A percentile compares a stretch with the other conserved stretches of the same genome.
Evolutionary conservation across 2,888 invertebrate genomes (phyloP).

Genomic region (Dichetophora obliterata): DNA sequence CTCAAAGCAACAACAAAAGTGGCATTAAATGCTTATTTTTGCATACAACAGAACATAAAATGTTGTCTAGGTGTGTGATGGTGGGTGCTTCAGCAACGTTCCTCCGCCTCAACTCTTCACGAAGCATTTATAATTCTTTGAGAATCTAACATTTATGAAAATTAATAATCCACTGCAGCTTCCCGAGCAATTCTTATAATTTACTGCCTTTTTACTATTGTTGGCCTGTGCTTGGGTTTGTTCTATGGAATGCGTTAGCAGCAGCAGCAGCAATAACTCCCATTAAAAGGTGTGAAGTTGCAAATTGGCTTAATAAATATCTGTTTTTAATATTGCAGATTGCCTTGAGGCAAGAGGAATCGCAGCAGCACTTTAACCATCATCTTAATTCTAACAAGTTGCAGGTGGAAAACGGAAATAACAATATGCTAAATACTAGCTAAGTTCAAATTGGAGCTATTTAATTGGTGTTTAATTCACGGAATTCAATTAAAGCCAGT

Average conservation of each 20-base stretch:
- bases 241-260: not conserved
- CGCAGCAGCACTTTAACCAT: not conserved
- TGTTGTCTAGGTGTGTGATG: slow-evolving; percentile 8
- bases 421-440: too few species aligned
- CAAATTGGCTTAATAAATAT: slow-evolving; percentile 6
- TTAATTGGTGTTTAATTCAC: too few species aligned
- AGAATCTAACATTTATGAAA: slow-evolving; percentile 25
- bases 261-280: not conserved
- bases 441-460: too few species aligned
- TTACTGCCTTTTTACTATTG: not conserved
- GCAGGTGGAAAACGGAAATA: not conserved
- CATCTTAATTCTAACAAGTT: not conserved
- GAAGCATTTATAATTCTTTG: not conserved
- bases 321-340: slow-evolving; percentile 1
- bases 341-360: not conserved
- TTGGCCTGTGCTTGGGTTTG: not conserved
- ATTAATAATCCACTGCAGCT: not conserved
- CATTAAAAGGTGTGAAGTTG: slow-evolving; percentile 10
- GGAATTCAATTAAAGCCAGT: too few species aligned
- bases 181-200: not conserved
- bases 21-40: not conserved
- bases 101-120: not conserved
- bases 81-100: not conserved
- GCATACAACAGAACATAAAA: slow-evolving; percentile 7
- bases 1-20: not conserved